phyloP scores from a whole-genome alignment of 2,113 vertebrate genomes.

The Microcebus jonahi region DNA sequence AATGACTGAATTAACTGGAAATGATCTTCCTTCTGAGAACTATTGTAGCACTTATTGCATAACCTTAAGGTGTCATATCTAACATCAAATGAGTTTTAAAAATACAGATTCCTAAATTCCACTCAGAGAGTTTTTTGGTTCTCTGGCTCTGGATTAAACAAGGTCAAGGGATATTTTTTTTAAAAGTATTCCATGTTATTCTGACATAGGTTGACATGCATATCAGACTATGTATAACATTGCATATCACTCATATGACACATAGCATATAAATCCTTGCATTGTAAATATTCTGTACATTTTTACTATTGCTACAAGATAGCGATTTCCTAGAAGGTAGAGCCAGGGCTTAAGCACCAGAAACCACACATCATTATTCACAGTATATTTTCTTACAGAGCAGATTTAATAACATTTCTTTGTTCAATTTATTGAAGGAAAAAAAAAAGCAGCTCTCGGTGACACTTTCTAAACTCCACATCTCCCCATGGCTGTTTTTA shows the following conservation, averaged over 20 bases:
- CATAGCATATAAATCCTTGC: neutral
- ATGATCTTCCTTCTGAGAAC: neutral
- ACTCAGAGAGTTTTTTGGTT: neutral
- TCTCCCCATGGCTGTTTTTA: neutral
- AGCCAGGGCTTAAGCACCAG: neutral
- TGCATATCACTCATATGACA: neutral
- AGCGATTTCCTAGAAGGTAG: neutral
- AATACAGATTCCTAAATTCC: neutral
- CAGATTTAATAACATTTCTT: neutral
- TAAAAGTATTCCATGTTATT: neutral
- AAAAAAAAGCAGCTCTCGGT: neutral
- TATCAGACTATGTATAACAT: neutral
- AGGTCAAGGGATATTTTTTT: neutral
- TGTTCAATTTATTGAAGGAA: neutral
- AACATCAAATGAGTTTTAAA: neutral
- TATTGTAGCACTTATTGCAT: neutral
- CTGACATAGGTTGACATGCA: neutral
- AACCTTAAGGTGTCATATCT: neutral
- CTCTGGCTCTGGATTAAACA: neutral
- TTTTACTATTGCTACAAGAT: neutral
- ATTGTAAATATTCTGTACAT: neutral
- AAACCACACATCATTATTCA: neutral
- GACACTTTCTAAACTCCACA: neutral
- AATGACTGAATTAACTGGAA: neutral
- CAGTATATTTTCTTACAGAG: neutral